Evolutionary conservation across 2,888 invertebrate species (phyloP).

Genomic region (Drosophila suboccidentalis): DNA sequence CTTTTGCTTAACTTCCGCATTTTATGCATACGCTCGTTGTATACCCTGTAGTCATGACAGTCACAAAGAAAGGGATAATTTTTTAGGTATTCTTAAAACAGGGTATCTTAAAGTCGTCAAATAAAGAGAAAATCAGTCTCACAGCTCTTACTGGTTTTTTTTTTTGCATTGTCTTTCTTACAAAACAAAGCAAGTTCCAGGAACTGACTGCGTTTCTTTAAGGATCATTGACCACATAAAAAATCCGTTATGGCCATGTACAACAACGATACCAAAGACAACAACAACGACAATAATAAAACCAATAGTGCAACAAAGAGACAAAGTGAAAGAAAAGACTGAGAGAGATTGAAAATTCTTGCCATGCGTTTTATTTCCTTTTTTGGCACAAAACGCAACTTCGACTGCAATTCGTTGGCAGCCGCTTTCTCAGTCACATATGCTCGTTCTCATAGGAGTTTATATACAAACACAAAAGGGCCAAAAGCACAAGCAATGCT

Average conservation of each 20-base stretch:
- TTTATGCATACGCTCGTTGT: slow-evolving; percentile 9
- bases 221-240: slow-evolving; percentile 80
- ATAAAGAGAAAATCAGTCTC: background rate
- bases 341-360: slow-evolving; percentile 48
- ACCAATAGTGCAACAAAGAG: slow-evolving; percentile 25
- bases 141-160: background rate
- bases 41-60: background rate
- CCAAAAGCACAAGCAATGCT: slow-evolving; percentile 25
- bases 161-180: slow-evolving; percentile 17
- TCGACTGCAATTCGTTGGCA: slow-evolving; percentile 32
- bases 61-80: background rate
- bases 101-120: slow-evolving; percentile 1
- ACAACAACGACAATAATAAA: slow-evolving; percentile 4
- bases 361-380: slow-evolving; percentile 69
- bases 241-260: slow-evolving; percentile 71
- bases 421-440: slow-evolving; percentile 40
- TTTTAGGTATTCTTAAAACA: background rate
- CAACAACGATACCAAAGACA: slow-evolving; percentile 28
- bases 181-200: slow-evolving; percentile 47
- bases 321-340: slow-evolving; percentile 27
- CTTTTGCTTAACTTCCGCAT: slow-evolving; percentile 44
- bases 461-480: slow-evolving; percentile 37
- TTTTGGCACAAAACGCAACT: slow-evolving; percentile 62
- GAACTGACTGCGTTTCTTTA: slow-evolving; percentile 50
- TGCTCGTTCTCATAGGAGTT: background rate